Base-by-base conservation (phyloP, 35 echinoderm and acorn worm species). In the Eucidaris tribuloides region DNA sequence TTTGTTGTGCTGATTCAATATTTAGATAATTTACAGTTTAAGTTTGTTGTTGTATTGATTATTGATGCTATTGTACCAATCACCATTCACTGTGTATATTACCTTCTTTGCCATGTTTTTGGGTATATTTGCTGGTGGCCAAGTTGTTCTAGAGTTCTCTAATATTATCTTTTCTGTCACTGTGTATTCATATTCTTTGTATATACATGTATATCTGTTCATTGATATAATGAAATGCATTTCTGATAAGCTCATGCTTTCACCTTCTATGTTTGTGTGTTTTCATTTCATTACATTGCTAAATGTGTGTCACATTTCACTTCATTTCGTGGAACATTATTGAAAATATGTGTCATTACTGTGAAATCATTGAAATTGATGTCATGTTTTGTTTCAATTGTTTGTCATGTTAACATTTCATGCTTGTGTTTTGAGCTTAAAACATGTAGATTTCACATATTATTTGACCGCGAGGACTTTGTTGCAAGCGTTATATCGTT, bases 101-200 rank as follows among this genome's bases (percentile, higher is more conserved):
- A 74, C 68, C 40, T n/a, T 44, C 40, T 42, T 74, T 74, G 68
- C 68, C 38, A 42, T n/a, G n/a, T 42, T 74, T n/a, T 44, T 74
- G 68, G 68, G 68, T 74, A 74, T 74, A 74, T 74, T 74, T 74
- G 68, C 68, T 74, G 68, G 68, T 74, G 68, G 68, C 68, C 68
- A 74, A 74, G 68, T 74, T 74, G 29, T 74, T 74, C 40, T 42
- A 42, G 68, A 40, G 68, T n/a, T n/a, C n/a, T n/a, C n/a, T n/a
- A n/a, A n/a, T n/a, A n/a, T n/a, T n/a, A n/a, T n/a, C n/a, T n/a
- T n/a, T n/a, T n/a, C n/a, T n/a, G n/a, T n/a, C n/a, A n/a, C n/a
- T n/a, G n/a, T n/a, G n/a, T n/a, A n/a, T n/a, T n/a, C n/a, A n/a
- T n/a, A n/a, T n/a, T n/a, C n/a, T n/a, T n/a, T n/a, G n/a, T n/a